Evolutionary conservation across 2,888 invertebrate species (phyloP), one percentile per base, ranked within the genome.

Genomic region (Rutpela maculata): DNA sequence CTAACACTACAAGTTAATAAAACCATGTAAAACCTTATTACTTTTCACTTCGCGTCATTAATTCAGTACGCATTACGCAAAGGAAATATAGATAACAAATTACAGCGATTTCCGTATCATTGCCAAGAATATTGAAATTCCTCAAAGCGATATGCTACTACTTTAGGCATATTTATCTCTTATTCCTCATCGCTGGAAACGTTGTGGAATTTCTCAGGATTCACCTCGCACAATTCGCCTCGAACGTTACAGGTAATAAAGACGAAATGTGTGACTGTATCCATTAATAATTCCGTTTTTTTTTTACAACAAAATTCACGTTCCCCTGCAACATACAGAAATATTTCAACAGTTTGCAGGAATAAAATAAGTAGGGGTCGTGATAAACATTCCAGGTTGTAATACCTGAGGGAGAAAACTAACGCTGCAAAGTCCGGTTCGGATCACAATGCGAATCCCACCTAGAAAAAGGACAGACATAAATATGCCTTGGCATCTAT

Each of bases 401-500:
- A 80, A 82, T 83, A 80, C 84, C 83, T 82, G 78, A 73, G 83
- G 83, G 83, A 81, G 69, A 63, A 73, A 76, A 67, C 81, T 76
- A 59, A 81, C 79, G 76, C 78, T 76, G 67, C 78, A 77, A 78
- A 83, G 81, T 83, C 81, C 82, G 79, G 80, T 79, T 76, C 80
- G 83, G 79, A 85, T 84, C 82, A 85, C 84, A 85, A 85, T 83
- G 81, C 81, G 83, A 82, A 83, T 82, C 82, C 84, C 85, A 86
- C 85, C 85, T 84, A 78, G 85, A 85, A 86, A 86, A 86, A 86
- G 84, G 85, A 85, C 85, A 84, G 82, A 85, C 81, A 87, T 88
- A 88, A 88, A 88, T 86, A 87, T 85, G 83, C 84, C 73, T 70
- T 71, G 71, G 79, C 87, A 88, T 88, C 84, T 88, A 88, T 88